Conservation (phyloP, 2,888 invertebrate species). For the Pachycephus smyrnensis region DNA sequence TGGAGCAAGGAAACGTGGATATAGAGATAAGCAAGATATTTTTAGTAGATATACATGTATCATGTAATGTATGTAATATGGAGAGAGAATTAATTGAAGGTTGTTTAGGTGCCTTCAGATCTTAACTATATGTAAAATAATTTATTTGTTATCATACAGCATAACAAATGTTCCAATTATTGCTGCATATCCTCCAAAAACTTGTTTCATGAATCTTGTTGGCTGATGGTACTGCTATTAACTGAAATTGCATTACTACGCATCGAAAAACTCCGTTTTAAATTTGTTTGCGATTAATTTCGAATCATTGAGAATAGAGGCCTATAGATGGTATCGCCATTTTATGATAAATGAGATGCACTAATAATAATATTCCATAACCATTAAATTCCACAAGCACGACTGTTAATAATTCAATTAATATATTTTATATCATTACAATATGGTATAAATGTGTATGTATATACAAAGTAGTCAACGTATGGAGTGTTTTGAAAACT, state of each 20-base stretch:
- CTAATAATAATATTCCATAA: neutral
- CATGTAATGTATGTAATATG: neutral
- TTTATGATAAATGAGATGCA: neutral
- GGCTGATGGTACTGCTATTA: neutral
- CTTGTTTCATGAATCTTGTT: neutral
- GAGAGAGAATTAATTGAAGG: neutral
- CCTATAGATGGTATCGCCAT: neutral
- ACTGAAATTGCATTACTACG: neutral
- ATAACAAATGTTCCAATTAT: neutral
- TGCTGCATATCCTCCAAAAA: neutral
- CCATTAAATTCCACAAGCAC: neutral
- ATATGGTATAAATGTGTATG: neutral
- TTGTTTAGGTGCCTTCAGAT: neutral
- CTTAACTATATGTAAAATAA: neutral
- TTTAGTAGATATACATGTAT: neutral
- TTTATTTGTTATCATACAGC: neutral
- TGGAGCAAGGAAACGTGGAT: neutral
- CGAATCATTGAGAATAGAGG: neutral
- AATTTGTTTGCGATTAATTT: neutral
- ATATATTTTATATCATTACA: neutral
- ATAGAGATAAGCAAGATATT: neutral
- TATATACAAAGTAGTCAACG: neutral
- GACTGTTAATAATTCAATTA: neutral
- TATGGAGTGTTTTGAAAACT: too few species aligned
- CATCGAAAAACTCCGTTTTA: too few species aligned